phyloP scores from a whole-genome alignment of 2,888 invertebrate genomes.

The Coleophora deauratella region DNA sequence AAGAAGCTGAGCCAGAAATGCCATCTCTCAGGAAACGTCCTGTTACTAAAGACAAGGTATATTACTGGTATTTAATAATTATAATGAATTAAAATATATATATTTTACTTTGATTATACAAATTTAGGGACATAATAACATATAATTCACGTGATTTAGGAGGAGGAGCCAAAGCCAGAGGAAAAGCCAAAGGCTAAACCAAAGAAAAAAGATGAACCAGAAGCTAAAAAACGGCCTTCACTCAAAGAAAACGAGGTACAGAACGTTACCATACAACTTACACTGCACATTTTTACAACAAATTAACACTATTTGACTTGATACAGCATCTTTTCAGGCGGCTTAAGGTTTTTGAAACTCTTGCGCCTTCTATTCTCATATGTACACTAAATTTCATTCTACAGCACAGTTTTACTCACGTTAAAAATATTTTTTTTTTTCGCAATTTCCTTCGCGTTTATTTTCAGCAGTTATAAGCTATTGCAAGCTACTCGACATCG shows the following conservation, averaged over 20 bases:
- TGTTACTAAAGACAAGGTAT: constrained; percentile 62
- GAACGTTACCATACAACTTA: constrained; percentile 2
- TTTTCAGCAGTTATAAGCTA: constrained; percentile 11
- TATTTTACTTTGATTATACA: too few species aligned
- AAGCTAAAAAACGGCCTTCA: constrained; percentile 58
- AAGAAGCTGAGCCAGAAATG: constrained; percentile 56
- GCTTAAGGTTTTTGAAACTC: constrained; percentile 9
- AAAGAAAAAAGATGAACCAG: constrained; percentile 51
- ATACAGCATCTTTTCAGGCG: constrained; percentile 20
- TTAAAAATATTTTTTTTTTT: constrained; percentile 27
- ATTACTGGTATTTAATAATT: not conserved
- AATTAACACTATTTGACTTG: constrained; percentile 22
- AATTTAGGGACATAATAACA: too few species aligned
- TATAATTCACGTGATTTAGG: constrained; percentile 36
- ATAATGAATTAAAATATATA: not conserved
- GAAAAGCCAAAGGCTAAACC: constrained; percentile 61
- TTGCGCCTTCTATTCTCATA: constrained; percentile 13
- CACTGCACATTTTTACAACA: constrained; percentile 17
- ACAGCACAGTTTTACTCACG: constrained; percentile 14
- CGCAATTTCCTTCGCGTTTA: constrained; percentile 16
- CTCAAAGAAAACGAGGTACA: constrained; percentile 63
- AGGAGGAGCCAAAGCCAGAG: constrained; percentile 59
- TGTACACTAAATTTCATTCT: constrained; percentile 24
- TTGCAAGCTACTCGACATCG: too few species aligned
- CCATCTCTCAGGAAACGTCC: constrained; percentile 59